Percentiles rank a stretch among this genome's conserved stretches.
Evolutionary conservation across 2,113 vertebrate genomes (phyloP).

Genomic region (Lepisosteus osseus): DNA sequence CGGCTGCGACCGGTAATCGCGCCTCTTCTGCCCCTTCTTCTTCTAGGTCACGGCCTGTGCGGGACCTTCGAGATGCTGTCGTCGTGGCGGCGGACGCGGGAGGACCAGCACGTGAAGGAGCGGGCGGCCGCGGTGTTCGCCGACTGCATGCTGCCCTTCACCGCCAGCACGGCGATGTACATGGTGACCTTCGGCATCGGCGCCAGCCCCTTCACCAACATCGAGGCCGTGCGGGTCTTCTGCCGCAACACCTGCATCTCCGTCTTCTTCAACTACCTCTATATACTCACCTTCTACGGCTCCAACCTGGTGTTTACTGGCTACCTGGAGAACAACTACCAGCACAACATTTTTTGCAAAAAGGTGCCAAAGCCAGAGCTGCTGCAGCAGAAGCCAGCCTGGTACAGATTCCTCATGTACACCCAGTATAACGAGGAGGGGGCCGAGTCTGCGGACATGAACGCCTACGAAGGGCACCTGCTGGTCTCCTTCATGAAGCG

Average conservation of each 20-base stretch:
- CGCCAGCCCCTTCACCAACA: slow-evolving; percentile 97
- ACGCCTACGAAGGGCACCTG: slow-evolving; percentile 89
- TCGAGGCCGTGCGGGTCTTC: slow-evolving; percentile 97
- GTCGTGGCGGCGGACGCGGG: slow-evolving; percentile 92
- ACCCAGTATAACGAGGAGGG: slow-evolving; percentile 90
- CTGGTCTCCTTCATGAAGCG: slow-evolving; percentile 93
- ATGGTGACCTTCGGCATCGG: slow-evolving; percentile 95
- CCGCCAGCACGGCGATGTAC: slow-evolving; percentile 94
- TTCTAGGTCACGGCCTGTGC: slow-evolving; percentile 91
- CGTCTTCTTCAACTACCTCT: slow-evolving; percentile 94
- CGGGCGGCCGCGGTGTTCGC: slow-evolving; percentile 92
- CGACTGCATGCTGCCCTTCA: slow-evolving; percentile 95
- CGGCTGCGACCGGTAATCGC: too few species aligned
- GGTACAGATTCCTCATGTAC: slow-evolving; percentile 95
- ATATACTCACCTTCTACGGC: slow-evolving; percentile 95
- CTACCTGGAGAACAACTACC: slow-evolving; percentile 96
- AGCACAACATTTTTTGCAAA: slow-evolving; percentile 95
- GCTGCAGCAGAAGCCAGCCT: slow-evolving; percentile 89
- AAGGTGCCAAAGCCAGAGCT: slow-evolving; percentile 90
- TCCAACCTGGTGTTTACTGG: slow-evolving; percentile 97
- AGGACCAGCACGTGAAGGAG: slow-evolving; percentile 98
- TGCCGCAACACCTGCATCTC: slow-evolving; percentile 91
- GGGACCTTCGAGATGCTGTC: slow-evolving; percentile 98
- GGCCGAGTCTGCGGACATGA: slow-evolving; percentile 68
- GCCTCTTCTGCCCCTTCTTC: slow-evolving; percentile 60